phyloP scores from a whole-genome alignment of 2,888 invertebrate species.

The Rhopalosiphum nymphaeae region DNA sequence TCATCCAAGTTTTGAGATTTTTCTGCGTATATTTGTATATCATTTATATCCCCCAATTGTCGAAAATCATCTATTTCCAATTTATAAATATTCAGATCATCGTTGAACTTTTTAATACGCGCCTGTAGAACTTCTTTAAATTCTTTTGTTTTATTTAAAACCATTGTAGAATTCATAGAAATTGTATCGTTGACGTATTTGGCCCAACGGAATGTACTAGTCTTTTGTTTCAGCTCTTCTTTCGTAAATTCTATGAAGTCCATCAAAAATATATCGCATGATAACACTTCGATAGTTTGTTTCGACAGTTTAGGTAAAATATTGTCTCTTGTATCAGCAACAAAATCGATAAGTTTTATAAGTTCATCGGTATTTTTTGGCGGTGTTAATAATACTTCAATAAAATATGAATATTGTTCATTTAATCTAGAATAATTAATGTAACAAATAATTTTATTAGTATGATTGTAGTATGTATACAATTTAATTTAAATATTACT shows the following conservation, averaged over 20 bases:
- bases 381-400: conserved; percentile 81
- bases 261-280: conserved; percentile 84
- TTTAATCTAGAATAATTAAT: conserved; percentile 75
- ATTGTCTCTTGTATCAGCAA: conserved; percentile 80
- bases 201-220: conserved; percentile 85
- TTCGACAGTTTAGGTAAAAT: conserved; percentile 81
- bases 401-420: conserved; percentile 85
- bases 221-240: conserved; percentile 88
- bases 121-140: conserved; percentile 82
- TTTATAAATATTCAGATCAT: conserved; percentile 85
- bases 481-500: background rate
- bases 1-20: conserved; percentile 83
- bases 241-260: conserved; percentile 85
- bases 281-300: conserved; percentile 76
- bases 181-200: conserved; percentile 70
- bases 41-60: conserved; percentile 87
- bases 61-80: conserved; percentile 87
- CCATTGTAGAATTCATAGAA: conserved; percentile 84
- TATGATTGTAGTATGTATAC: background rate
- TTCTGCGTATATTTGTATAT: conserved; percentile 82
- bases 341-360: conserved; percentile 85
- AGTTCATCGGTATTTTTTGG: conserved; percentile 88
- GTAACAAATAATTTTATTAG: background rate
- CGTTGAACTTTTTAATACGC: conserved; percentile 85
- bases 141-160: conserved; percentile 85